Conservation (phyloP, 2,113 vertebrate species). For the Rissa tridactyla region DNA sequence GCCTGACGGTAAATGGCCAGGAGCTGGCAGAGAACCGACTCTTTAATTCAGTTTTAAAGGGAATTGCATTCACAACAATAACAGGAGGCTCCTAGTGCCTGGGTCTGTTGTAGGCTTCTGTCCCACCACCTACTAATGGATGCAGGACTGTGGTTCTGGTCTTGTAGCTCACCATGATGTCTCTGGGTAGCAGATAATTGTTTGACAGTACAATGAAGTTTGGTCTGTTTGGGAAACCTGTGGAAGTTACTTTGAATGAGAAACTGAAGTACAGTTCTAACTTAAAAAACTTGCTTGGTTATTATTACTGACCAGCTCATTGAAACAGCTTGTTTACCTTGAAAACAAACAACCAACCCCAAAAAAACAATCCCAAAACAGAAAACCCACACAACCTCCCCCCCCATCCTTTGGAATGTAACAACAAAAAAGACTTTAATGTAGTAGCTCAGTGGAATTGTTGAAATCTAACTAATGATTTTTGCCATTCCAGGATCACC, state of each 20-base stretch:
- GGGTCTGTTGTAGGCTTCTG: background rate
- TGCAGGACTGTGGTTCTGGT: background rate
- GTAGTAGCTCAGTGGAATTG: background rate
- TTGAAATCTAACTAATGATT: background rate
- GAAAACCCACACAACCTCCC: accelerated
- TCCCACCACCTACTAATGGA: background rate
- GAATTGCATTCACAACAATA: background rate
- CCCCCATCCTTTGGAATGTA: background rate
- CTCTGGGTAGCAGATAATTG: background rate
- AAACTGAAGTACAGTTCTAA: background rate
- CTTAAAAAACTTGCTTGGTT: background rate
- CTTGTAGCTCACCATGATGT: background rate
- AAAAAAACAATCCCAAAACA: too few species aligned
- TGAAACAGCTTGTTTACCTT: background rate
- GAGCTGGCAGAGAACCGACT: background rate
- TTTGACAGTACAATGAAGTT: background rate
- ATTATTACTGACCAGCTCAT: background rate
- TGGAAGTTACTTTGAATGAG: background rate
- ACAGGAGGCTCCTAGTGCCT: background rate
- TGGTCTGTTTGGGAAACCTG: background rate
- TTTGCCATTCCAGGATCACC: slow-evolving; percentile 85
- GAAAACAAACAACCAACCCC: background rate
- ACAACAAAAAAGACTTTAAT: accelerated
- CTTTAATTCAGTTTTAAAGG: background rate
- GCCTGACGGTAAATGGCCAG: background rate